Base-by-base conservation (phyloP, 2,888 invertebrate genomes). In the Lasioglossum pauxillum region DNA sequence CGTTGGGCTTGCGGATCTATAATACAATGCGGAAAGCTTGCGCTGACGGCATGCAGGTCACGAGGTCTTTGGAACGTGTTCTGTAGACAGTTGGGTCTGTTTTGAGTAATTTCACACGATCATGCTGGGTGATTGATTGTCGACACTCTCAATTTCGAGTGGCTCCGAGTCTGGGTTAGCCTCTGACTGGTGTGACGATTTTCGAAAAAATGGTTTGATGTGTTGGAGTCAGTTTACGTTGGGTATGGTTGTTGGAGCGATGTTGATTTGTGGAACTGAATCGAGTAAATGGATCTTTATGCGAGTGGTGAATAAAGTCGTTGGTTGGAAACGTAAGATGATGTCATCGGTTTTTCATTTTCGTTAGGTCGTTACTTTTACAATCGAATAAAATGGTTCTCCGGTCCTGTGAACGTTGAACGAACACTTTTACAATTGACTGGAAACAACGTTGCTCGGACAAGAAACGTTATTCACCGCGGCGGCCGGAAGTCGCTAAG, bases 21-120 rank as follows among this genome's bases (percentile, higher is more conserved):
- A 76, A 78, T 90, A 83, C 75, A 76, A 80, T 90, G 90, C 90
- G 86, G 74, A 90, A 71, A 88, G 89, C 90, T 38, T 23, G 49
- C 53, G 41, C 23, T 64, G 64, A 14, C 38, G 80, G 57, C 90
- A 90, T 90, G 90, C 90, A 82, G 23, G 75, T 80, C 80, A 80
- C 78, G 81, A 69, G 38, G 75, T 67, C 44, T 2, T 57, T 27
- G 75, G 57, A 83, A n/a, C 75, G 35, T 46, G 73, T 31, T 64
- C 72, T 60, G 73, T 72, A 53, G 73, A 81, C 60, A 44, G 64
- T 31, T 16, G 5, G 31, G 16, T 64, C 64, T 64, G 64, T 31
- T 64, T 31, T 14, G 64, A n/a, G 31, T 77, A 53, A 49, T 80
- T 67, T 60, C 44, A 78, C 72, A 73, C 79, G 46, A 7, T 78